phyloP scores from a whole-genome alignment of 2,888 invertebrate genomes.

The Drosophila putrida region DNA sequence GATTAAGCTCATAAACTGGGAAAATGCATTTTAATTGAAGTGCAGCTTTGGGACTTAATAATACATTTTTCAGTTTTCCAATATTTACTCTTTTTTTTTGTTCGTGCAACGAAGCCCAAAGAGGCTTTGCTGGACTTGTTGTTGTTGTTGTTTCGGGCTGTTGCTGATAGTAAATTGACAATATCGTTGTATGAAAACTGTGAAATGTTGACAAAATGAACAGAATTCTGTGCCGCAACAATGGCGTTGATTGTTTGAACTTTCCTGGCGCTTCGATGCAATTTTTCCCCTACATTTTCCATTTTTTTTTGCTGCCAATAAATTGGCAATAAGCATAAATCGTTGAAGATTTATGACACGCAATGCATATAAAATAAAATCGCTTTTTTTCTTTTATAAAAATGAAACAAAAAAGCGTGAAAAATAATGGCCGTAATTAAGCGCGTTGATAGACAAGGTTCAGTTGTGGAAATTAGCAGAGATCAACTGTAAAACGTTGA shows the following conservation, averaged over 20 bases:
- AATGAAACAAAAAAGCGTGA: conserved; percentile 20
- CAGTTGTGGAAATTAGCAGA: conserved; percentile 11
- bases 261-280: conserved; percentile 60
- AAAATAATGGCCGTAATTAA: conserved; percentile 65
- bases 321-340: conserved; percentile 78
- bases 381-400: conserved; percentile 26
- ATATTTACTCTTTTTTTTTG: conserved; percentile 38
- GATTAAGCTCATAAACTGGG: conserved; percentile 82
- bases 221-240: conserved; percentile 52
- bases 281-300: conserved; percentile 34
- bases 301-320: conserved; percentile 59
- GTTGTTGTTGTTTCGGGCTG: conserved; percentile 31
- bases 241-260: conserved; percentile 80
- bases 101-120: conserved; percentile 16
- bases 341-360: conserved; percentile 59
- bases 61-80: conserved; percentile 38
- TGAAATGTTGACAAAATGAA: conserved; percentile 64
- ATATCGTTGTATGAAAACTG: conserved; percentile 64
- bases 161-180: conserved; percentile 74
- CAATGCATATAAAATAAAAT: conserved; percentile 66
- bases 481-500: conserved; percentile 9
- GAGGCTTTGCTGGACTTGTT: conserved; percentile 18
- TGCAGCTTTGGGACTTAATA: conserved; percentile 83
- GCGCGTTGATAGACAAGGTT: conserved; percentile 40
- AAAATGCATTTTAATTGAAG: conserved; percentile 85